These are phyloP conservation scores for Micromys minutus DNA, from an alignment of 2,113 vertebrate genomes.

Conservation along the genomic window DNA sequence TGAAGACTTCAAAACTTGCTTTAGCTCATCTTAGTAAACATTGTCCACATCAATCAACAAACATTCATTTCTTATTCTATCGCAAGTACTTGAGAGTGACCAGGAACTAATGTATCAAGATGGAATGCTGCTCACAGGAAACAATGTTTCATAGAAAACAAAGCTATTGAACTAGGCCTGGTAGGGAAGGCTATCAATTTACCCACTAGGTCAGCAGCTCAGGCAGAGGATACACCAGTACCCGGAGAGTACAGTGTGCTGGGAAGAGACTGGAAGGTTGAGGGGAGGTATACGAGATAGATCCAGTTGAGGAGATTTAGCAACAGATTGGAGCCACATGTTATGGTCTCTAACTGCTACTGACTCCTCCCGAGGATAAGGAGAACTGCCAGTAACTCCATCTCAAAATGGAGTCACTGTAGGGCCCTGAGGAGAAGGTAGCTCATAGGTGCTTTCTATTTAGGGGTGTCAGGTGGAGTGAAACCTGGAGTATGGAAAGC, in stretches of 20 bases:
- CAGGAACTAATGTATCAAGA: neutral
- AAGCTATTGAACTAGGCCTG: neutral
- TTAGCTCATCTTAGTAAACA: slow-evolving; percentile 16
- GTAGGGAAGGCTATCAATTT: neutral
- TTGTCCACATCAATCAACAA: neutral
- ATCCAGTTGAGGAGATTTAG: neutral
- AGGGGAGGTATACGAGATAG: neutral
- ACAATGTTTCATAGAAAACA: slow-evolving; percentile 15
- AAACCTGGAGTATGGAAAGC: neutral
- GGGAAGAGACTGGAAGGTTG: neutral
- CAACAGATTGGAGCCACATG: neutral
- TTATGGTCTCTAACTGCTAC: neutral
- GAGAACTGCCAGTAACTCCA: no score
- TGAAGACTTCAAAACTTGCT: slow-evolving; percentile 48
- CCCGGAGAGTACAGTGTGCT: neutral
- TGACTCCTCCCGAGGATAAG: no score
- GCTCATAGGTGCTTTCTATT: neutral
- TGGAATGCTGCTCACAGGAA: neutral
- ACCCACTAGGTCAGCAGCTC: neutral
- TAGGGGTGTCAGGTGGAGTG: neutral
- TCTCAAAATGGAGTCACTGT: neutral
- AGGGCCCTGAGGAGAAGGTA: neutral
- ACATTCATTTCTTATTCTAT: neutral
- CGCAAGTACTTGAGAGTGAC: neutral
- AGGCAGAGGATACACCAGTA: neutral